These are phyloP conservation scores for Catharus bicknelli DNA, from an alignment of 2,113 vertebrate genomes.

Conservation along the genomic window DNA sequence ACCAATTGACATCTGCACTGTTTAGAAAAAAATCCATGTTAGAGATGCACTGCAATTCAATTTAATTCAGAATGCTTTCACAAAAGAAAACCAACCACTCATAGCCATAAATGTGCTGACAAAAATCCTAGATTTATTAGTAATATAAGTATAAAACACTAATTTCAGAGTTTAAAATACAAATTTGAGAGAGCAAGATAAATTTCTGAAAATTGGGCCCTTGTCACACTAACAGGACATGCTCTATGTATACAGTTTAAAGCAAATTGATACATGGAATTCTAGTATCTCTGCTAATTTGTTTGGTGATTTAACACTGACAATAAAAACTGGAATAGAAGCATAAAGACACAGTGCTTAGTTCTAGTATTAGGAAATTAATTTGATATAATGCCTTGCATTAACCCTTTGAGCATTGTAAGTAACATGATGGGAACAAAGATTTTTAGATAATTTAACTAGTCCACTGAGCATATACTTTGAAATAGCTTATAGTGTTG, in stretches of 20 bases:
- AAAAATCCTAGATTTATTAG: not conserved
- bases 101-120: not conserved
- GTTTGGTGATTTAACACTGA: conserved; percentile 63
- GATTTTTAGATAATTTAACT: conserved; percentile 70
- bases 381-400: conserved; percentile 79
- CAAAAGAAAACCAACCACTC: not conserved
- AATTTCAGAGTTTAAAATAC: conserved; percentile 6
- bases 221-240: conserved; percentile 63
- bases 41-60: conserved; percentile 26
- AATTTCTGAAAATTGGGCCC: conserved; percentile 71
- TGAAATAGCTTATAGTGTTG: conserved; percentile 67
- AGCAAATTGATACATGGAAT: conserved; percentile 65
- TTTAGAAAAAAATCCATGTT: not conserved
- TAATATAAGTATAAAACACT: not conserved
- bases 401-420: conserved; percentile 87
- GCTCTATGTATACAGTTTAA: conserved; percentile 63
- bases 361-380: conserved; percentile 76
- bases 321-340: conserved; percentile 79
- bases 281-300: conserved; percentile 72
- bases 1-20: conserved; percentile 13
- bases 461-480: conserved; percentile 66
- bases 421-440: conserved; percentile 69
- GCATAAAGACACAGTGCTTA: conserved; percentile 78
- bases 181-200: conserved; percentile 35
- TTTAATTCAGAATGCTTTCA: conserved; percentile 47